Base-by-base conservation (phyloP, 2,113 vertebrate genomes). In the Indicator maculatus region DNA sequence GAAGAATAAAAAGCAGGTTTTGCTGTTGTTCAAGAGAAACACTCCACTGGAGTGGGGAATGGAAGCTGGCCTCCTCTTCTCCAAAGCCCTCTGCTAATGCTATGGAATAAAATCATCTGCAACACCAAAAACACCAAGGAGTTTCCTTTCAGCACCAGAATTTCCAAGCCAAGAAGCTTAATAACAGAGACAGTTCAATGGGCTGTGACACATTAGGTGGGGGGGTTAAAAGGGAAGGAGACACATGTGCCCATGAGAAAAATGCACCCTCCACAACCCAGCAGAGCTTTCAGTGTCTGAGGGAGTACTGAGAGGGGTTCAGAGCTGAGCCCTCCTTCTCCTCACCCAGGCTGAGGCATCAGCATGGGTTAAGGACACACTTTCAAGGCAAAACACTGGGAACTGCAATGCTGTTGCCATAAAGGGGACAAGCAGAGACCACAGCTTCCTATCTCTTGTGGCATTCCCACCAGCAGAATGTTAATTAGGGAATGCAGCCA, bases 341-440 rank as follows among this genome's bases (percentile, higher is more conserved):
- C 58, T 30, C 66, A 36, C 4, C 52, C 59, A 36, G 14, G 10
- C 52, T 3, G 5, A 59, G 66, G 47, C 55, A 16, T 26, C 73
- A 36, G 44, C 47, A 50, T 1, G 36, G 56, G 13, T 0, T 13
- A 71, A 33, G 65, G 33, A 52, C 60, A 45, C 2, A 0, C 5
- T 61, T 6, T 13, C 17, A 11, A 39, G 39, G 91, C n/a, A 36
- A 50, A 77, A 28, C 7, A 1, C 39, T 41, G 33, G 45, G 13
- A 60, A 56, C 36, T 1, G 6, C 2, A 24, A 56, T 1, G 11
- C 16, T 50, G 38, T 16, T 76, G 88, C 88, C 77, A 31, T 50
- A 6, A 64, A 72, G 80, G n/a, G 56, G 12, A n/a, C 69, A 92
- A 59, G 47, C 2, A 19, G 60, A 79, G 38, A 28, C 39, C 50